Evolutionary conservation across 2,113 vertebrate genomes (phyloP).

Genomic region (Burhinus oedicnemus): DNA sequence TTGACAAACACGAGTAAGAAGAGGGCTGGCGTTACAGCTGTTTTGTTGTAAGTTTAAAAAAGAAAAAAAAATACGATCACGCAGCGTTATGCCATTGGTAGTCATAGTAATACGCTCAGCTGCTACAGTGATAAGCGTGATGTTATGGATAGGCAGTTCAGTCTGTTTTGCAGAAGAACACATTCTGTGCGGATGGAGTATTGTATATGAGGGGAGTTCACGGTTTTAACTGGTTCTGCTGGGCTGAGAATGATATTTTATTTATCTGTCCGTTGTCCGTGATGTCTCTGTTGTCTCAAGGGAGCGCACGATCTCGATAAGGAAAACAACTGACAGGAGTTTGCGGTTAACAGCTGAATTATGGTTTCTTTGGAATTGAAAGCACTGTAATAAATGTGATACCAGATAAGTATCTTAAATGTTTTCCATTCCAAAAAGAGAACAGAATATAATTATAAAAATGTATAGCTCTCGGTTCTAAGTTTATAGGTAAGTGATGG

Average conservation of each 20-base stretch:
- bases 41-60: background rate
- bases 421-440: background rate
- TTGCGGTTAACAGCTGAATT: background rate
- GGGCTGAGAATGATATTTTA: background rate
- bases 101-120: background rate
- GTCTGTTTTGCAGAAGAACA: background rate
- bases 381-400: background rate
- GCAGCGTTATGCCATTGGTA: background rate
- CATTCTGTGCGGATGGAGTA: accelerated
- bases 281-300: background rate
- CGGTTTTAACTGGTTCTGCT: background rate
- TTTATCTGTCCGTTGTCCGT: background rate
- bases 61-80: accelerated
- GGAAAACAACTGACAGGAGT: background rate
- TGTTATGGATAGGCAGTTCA: background rate
- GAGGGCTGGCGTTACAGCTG: background rate
- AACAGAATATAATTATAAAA: background rate
- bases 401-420: background rate
- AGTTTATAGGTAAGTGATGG: background rate
- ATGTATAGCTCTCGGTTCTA: background rate
- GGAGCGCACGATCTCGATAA: background rate
- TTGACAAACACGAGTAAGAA: background rate
- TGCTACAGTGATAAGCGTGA: accelerated
- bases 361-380: background rate
- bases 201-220: accelerated